Evolutionary conservation across 1,140 invertebrate genomes (phyloP).

Genomic region (Fragariocoptes setiger): DNA sequence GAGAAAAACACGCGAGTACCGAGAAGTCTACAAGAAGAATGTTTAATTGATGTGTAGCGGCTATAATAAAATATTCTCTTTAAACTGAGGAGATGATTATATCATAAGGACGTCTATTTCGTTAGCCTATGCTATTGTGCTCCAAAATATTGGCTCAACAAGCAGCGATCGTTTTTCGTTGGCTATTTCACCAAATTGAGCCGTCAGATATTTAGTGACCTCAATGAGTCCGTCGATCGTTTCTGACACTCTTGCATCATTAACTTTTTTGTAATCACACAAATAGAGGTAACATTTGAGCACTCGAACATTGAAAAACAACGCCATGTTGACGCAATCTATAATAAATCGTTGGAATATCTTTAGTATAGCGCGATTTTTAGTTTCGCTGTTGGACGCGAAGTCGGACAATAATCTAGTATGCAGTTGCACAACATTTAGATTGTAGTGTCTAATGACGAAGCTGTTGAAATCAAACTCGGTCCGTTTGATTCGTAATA

Average conservation of each 20-base stretch:
- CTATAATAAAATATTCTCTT: no score
- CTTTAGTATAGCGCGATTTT: constrained; percentile 56
- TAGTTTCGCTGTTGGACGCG: constrained; percentile 32
- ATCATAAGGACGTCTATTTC: no score
- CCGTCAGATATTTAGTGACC: neutral
- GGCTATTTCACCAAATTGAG: neutral
- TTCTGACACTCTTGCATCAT: no score
- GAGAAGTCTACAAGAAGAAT: no score
- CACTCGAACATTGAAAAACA: constrained; percentile 59
- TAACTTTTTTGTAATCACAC: neutral
- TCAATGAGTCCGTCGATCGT: neutral
- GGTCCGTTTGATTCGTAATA: constrained; percentile 28
- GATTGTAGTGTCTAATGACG: constrained; percentile 39
- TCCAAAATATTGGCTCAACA: neutral
- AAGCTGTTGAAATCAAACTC: constrained; percentile 53
- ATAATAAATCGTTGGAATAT: constrained; percentile 64
- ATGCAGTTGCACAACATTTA: constrained; percentile 43
- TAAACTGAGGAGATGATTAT: no score
- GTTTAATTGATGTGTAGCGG: no score
- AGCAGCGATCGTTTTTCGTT: neutral
- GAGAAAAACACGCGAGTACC: no score
- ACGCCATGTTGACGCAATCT: constrained; percentile 42
- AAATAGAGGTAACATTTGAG: constrained; percentile 19
- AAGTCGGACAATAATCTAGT: constrained; percentile 34
- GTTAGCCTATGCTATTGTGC: no score